Evolutionary conservation across 2,888 invertebrate species (phyloP).

Genomic region (Villa cingulata): DNA sequence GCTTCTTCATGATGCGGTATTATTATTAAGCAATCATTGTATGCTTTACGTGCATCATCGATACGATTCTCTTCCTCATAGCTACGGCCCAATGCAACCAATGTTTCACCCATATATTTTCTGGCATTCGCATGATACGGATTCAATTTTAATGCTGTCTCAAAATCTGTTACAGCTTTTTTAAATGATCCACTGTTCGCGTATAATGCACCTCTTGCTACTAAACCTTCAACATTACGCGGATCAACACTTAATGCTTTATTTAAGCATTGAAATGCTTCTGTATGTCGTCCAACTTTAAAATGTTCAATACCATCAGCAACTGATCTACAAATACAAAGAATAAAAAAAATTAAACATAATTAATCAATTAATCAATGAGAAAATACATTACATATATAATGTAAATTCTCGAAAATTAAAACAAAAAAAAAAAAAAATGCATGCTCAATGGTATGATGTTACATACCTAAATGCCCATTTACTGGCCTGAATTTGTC

Average conservation of each 20-base stretch:
- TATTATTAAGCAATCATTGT: constrained; percentile 68
- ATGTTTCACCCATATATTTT: constrained; percentile 86
- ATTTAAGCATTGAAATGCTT: constrained; percentile 89
- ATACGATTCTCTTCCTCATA: constrained; percentile 78
- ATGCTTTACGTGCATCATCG: constrained; percentile 71
- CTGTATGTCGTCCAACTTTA: constrained; percentile 82
- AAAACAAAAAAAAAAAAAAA: not conserved
- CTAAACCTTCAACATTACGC: constrained; percentile 81
- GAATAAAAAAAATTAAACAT: no score
- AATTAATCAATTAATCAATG: no score
- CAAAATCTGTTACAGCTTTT: constrained; percentile 89
- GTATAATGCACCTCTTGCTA: constrained; percentile 81
- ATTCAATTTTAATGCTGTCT: constrained; percentile 76
- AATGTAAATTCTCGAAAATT: no score
- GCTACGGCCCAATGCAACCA: constrained; percentile 77
- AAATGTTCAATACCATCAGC: constrained; percentile 93
- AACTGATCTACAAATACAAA: constrained; percentile 47
- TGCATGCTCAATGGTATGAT: constrained; percentile 2
- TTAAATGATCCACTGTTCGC: constrained; percentile 89
- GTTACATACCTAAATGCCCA: constrained; percentile 79
- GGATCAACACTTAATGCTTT: constrained; percentile 87
- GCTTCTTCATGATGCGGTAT: constrained; percentile 82
- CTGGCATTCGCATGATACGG: constrained; percentile 84
- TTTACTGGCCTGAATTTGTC: constrained; percentile 81
- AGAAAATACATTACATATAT: no score